Percentiles rank a stretch among this genome's conserved stretches.
phyloP scores from a whole-genome alignment of 2,888 invertebrate species.

The Netelia melanura region DNA sequence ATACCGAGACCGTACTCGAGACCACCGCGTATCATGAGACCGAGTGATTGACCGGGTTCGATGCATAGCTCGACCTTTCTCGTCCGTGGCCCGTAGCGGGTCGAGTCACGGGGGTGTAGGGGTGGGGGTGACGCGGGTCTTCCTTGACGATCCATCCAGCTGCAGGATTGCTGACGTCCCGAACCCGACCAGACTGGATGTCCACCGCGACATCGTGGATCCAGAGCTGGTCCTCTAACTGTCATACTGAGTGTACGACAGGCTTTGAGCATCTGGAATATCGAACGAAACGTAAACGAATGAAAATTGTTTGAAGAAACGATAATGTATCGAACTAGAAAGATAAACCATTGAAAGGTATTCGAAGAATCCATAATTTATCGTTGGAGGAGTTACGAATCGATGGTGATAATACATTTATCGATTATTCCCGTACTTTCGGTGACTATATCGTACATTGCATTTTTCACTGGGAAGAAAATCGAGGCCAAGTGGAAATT shows the following conservation, averaged over 20 bases:
- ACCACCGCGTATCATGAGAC: constrained; percentile 97
- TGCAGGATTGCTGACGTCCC: constrained; percentile 91
- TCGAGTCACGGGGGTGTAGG: constrained; percentile 86
- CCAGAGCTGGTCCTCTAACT: constrained; percentile 92
- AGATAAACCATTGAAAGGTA: too few species aligned
- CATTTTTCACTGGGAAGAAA: not conserved
- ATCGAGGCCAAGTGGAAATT: not conserved
- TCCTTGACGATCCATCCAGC: constrained; percentile 97
- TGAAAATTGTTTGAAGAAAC: too few species aligned
- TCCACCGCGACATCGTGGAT: constrained; percentile 86
- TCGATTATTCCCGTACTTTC: not conserved
- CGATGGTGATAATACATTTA: not conserved
- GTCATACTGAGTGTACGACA: constrained; percentile 96
- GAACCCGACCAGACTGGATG: constrained; percentile 84
- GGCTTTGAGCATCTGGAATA: constrained; percentile 93
- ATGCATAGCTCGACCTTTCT: constrained; percentile 93
- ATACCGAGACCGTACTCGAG: constrained; percentile 98
- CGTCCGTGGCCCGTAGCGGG: constrained; percentile 82
- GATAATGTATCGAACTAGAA: too few species aligned
- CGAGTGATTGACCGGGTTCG: constrained; percentile 95
- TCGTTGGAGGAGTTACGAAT: too few species aligned
- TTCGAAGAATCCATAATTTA: too few species aligned
- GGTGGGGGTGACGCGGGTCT: constrained; percentile 94
- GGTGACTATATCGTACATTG: not conserved
- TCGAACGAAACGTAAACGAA: too few species aligned